phyloP scores from a whole-genome alignment of 2,888 invertebrate genomes.

The Netelia melanura region DNA sequence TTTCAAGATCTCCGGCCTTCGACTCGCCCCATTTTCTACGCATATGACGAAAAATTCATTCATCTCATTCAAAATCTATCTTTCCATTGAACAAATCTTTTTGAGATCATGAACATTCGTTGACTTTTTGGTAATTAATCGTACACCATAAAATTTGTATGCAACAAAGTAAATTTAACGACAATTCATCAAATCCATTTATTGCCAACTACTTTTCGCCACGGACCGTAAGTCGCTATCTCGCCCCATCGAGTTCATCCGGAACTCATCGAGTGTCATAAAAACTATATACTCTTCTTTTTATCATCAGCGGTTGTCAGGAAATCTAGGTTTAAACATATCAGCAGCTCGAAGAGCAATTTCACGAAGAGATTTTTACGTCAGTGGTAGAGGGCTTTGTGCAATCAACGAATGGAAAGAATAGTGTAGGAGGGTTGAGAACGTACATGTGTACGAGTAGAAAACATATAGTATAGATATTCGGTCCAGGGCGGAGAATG shows the following conservation, averaged over 20 bases:
- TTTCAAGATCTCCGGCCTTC: neutral
- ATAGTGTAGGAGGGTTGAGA: conserved; percentile 5
- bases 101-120: neutral
- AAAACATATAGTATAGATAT: conserved; percentile 35
- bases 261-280: neutral
- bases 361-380: conserved; percentile 52
- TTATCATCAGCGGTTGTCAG: conserved; percentile 34
- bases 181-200: no score
- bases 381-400: conserved; percentile 34
- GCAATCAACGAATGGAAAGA: conserved; percentile 59
- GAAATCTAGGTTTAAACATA: conserved; percentile 26
- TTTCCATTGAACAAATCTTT: neutral
- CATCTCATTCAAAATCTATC: conserved; percentile 4
- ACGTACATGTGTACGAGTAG: neutral
- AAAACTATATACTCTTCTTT: conserved; percentile 49
- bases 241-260: no score
- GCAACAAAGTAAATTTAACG: no score
- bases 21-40: neutral
- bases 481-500: conserved; percentile 13
- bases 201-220: no score
- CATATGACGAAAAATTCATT: neutral
- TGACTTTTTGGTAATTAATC: neutral
- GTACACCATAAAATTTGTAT: no score
- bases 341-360: conserved; percentile 21
- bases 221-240: no score